Evolutionary conservation across 2,797 vertebrate genomes (phyloP).

Genomic region (Salarias fasciatus): DNA sequence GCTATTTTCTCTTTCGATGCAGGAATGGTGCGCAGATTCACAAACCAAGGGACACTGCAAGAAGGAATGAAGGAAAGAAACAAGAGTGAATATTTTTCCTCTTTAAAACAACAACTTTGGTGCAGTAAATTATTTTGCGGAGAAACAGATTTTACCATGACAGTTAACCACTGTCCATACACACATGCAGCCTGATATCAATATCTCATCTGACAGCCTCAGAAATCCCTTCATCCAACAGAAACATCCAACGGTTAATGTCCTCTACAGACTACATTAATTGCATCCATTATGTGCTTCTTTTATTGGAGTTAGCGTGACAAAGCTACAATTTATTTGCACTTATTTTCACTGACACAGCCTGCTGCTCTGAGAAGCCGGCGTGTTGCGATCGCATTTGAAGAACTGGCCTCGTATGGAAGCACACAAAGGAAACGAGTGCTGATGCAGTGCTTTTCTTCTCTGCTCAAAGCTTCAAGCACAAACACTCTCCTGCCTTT

Average conservation of each 20-base stretch:
- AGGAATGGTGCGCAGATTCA: slow-evolving; percentile 83
- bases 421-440: slow-evolving; percentile 1
- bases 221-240: too few relatives aligned
- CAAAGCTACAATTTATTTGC: neutral
- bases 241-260: too few relatives aligned
- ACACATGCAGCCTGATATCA: too few relatives aligned
- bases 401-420: neutral
- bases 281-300: neutral
- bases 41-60: slow-evolving; percentile 89
- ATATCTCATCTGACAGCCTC: too few relatives aligned
- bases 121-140: too few relatives aligned
- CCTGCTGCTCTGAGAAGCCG: neutral
- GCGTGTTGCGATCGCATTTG: neutral
- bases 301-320: neutral
- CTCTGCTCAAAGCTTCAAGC: slow-evolving; percentile 3
- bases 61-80: too few relatives aligned
- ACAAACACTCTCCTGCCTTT: slow-evolving; percentile 4
- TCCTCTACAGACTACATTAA: neutral
- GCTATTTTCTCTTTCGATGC: slow-evolving; percentile 84
- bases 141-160: too few relatives aligned
- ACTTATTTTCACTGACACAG: neutral
- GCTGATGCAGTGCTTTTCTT: slow-evolving; percentile 1
- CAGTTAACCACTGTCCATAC: too few relatives aligned
- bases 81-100: too few relatives aligned
- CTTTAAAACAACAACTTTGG: too few relatives aligned